Evolutionary conservation across 2,113 vertebrate species (phyloP), one percentile per base, ranked within the genome.

Genomic region (Toxostoma redivivum): DNA sequence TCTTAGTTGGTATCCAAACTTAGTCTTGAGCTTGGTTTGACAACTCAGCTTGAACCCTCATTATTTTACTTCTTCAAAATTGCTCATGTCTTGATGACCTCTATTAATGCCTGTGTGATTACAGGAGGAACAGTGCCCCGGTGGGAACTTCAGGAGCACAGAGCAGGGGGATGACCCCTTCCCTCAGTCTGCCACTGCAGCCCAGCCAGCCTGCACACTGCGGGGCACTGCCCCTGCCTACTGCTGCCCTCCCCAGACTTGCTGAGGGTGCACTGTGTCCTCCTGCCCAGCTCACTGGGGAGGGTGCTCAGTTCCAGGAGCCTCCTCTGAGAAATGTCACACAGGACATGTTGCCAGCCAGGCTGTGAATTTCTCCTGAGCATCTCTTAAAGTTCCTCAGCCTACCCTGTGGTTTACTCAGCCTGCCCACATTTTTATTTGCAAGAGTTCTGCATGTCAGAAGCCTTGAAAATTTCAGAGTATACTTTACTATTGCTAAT

Each of bases 191-290:
- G 8, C 12, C 4, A 2, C 17, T 15, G 13, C 18, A 47, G 20
- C 31, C 31, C n/a, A 78, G 44, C 22, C 42, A 42, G 7, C 5
- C 37, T 53, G 33, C 31, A 31, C 1, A 0, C 10, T 11, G 20
- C 0, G 0, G 15, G 25, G 25, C 17, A 27, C 8, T 31, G 35
- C 5, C 1, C 0, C 2, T 1, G 0, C 10, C 4, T 2, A 0
- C 7, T 69, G 40, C 22, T 72, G 40, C 13, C 13, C 10, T 62
- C 15, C 20, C 23, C 7, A n/a, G 8, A 15, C 10, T 15, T 48
- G 23, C 44, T 33, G 22, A 51, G 27, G 11, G 5, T 27, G 12
- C 12, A 4, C 8, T 35, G 8, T 5, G 2, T 47, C 21, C 23
- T 24, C 7, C 47, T 44, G 19, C 10, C 31, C 20, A 20, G 19